Evolutionary conservation across 35 echinoderm and acorn worm genomes (phyloP), one percentile per base, ranked within the genome.

Genomic region (Patiria miniata): DNA sequence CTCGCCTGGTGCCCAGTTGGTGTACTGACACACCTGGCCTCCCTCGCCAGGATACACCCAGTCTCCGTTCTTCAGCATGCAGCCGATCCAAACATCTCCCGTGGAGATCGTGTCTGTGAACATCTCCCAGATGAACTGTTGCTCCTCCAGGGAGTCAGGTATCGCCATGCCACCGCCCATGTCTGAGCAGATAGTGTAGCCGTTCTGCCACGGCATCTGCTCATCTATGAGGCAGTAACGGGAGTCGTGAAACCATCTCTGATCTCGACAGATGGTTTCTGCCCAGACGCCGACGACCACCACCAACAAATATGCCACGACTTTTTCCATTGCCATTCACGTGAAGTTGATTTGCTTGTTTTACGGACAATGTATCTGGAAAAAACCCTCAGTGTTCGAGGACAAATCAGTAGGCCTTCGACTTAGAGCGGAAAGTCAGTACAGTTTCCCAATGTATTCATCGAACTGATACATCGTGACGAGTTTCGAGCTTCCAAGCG

Each of bases 91-190:
- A 8, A 60, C 57, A 1, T 60, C 8, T 0, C 57, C 57, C 3
- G 19, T 21, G 19, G 10, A 18, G 8, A 60, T 26, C 28, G 19
- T 60, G 28, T 14, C 28, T n/a, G n/a, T n/a, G 17, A 60, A 18
- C 57, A 60, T 60, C 12, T 60, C 57, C 57, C 57, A 60, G 57
- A 60, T 60, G 28, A 60, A 18, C 57, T 60, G 57, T n/a, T 60
- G 57, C 57, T 60, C 57, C 28, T 2, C 28, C 19, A 60, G 19
- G 0, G 57, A 60, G 19, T 18, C 7, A 60, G 57, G 57, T 18
- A 60, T 26, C 28, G 0, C 57, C 18, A 60, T 7, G 17, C 57
- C 19, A 26, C 57, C 16, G 57, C 17, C 28, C 57, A 60, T n/a
- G 28, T 18, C 17, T 2, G 57, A n/a, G 28, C 57, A 60, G 19